Percentiles rank a stretch among this genome's conserved stretches.
These are phyloP conservation scores for Calcarius lapponicus DNA, from an alignment of 2,797 vertebrate species.

Conservation along the genomic window DNA sequence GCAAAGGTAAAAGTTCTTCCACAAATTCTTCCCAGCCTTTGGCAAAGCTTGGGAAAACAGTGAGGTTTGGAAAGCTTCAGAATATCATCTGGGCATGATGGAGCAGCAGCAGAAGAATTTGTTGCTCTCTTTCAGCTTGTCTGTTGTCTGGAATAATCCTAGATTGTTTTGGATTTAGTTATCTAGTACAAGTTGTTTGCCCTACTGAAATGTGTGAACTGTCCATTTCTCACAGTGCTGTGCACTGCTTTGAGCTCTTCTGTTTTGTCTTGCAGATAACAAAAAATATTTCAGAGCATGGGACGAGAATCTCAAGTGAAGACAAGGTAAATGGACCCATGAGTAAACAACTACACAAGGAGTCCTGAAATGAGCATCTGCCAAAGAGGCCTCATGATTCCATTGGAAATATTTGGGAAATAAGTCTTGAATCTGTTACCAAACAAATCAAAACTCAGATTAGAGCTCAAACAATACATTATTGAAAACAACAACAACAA, in stretches of 20 bases:
- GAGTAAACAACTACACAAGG: neutral
- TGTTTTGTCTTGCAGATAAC: constrained; percentile 37
- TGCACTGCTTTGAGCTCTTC: neutral
- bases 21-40: neutral
- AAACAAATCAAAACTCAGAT: neutral
- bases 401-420: neutral
- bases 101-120: neutral
- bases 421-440: neutral
- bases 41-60: neutral
- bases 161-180: neutral
- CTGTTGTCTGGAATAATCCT: neutral
- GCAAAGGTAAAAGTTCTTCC: neutral
- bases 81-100: neutral
- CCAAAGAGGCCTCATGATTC: neutral
- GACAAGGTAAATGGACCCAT: neutral
- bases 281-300: neutral
- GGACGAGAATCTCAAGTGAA: neutral
- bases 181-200: neutral
- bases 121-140: neutral
- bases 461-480: neutral
- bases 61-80: neutral
- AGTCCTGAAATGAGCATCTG: neutral
- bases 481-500: neutral
- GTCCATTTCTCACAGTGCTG: neutral
- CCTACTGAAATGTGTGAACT: neutral